Evolutionary conservation across 1,140 invertebrate species (phyloP).

Genomic region (Drosophila teissieri): DNA sequence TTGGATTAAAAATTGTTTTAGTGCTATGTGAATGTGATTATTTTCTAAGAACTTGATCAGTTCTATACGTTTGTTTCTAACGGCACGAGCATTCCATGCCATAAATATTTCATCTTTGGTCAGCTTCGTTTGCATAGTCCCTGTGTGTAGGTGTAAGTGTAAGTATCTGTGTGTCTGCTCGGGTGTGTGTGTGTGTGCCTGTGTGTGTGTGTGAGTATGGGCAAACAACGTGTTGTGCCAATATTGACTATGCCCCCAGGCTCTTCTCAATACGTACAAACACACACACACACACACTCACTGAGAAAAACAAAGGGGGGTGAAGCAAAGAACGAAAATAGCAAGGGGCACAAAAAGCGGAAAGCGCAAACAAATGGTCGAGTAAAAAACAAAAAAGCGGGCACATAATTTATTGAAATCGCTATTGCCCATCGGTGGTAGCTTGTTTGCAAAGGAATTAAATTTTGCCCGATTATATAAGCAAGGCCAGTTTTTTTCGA

Average conservation of each 20-base stretch:
- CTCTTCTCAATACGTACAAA: slow-evolving; percentile 17
- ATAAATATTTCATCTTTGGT: slow-evolving; percentile 66
- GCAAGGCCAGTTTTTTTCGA: slow-evolving; percentile 24
- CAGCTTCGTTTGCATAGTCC: slow-evolving; percentile 52
- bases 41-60: no score
- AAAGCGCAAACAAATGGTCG: slow-evolving; percentile 2
- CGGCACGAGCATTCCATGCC: no score
- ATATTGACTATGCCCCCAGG: slow-evolving; percentile 64
- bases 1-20: no score
- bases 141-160: slow-evolving; percentile 14
- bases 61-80: no score
- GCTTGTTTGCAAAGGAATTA: slow-evolving; percentile 59
- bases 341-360: background rate
- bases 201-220: slow-evolving; percentile 2
- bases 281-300: background rate
- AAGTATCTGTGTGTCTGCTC: background rate
- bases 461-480: slow-evolving; percentile 62
- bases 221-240: slow-evolving; percentile 73
- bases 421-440: slow-evolving; percentile 24
- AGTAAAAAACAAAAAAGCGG: slow-evolving; percentile 10
- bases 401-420: slow-evolving; percentile 64
- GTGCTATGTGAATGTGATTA: no score
- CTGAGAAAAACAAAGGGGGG: background rate
- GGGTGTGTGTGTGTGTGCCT: no score
- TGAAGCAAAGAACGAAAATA: no score